Evolutionary conservation across 2,797 vertebrate species (phyloP).

Genomic region (Alauda arvensis): DNA sequence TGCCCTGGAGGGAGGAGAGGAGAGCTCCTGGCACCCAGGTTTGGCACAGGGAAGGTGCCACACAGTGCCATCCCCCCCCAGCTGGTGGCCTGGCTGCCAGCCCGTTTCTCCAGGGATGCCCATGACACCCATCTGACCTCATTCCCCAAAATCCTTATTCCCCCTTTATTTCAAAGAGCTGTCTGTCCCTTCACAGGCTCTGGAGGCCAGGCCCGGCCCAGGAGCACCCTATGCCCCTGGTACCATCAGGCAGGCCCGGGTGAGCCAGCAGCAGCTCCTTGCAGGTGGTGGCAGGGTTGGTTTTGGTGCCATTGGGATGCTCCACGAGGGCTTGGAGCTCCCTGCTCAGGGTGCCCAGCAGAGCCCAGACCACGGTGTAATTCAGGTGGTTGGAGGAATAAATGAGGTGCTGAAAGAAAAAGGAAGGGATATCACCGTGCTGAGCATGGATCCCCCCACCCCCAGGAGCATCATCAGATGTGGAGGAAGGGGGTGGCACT

Average conservation of each 20-base stretch:
- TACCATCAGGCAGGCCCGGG: conserved; percentile 80
- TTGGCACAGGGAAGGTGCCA: background rate
- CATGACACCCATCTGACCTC: background rate
- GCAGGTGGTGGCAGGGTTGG: conserved; percentile 83
- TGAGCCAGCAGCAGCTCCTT: conserved; percentile 86
- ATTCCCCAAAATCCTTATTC: background rate
- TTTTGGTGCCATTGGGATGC: conserved; percentile 83
- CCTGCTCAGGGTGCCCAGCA: conserved; percentile 76
- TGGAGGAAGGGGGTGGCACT: background rate
- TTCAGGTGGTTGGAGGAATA: conserved; percentile 75
- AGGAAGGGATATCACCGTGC: background rate
- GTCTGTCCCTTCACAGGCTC: fast-evolving
- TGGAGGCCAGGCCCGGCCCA: background rate
- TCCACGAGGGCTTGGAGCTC: conserved; percentile 77
- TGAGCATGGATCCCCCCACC: fast-evolving
- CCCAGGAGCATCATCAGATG: background rate
- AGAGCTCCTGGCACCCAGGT: background rate
- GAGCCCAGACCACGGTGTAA: conserved; percentile 68
- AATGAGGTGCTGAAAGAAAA: conserved; percentile 19
- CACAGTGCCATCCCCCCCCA: fast-evolving
- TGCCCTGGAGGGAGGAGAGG: conserved; percentile 70
- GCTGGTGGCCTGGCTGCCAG: background rate
- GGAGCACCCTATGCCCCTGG: background rate
- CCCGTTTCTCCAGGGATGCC: fast-evolving
- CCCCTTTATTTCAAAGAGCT: background rate